Conservation (phyloP, 2,113 vertebrate genomes). For the Benitochromis conjunctus region DNA sequence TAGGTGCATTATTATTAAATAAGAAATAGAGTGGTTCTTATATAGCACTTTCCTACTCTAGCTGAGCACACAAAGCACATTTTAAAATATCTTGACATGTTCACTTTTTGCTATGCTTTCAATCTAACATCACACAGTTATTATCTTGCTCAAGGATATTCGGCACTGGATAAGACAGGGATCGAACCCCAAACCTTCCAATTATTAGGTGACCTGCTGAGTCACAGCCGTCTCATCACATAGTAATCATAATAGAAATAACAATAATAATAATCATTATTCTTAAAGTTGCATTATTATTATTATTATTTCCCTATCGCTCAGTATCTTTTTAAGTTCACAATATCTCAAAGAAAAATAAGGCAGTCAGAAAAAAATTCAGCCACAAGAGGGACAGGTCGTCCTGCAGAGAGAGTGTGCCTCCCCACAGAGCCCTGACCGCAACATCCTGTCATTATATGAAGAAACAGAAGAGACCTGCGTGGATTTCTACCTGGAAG, state of each 20-base stretch:
- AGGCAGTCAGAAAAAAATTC: neutral
- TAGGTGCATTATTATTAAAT: neutral
- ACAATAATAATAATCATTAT: neutral
- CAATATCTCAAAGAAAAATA: neutral
- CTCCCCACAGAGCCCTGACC: neutral
- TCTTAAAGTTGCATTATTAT: neutral
- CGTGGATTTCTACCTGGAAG: neutral
- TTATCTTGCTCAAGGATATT: neutral
- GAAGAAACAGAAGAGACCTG: neutral
- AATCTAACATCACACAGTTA: neutral
- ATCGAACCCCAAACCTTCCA: neutral
- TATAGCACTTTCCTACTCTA: neutral
- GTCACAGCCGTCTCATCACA: neutral
- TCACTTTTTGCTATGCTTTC: neutral
- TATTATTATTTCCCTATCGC: too few species aligned
- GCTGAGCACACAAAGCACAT: neutral
- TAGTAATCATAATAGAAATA: too few species aligned
- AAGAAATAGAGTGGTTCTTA: neutral
- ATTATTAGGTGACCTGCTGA: neutral
- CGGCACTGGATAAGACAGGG: neutral
- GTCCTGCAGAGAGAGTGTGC: neutral
- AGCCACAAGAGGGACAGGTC: neutral
- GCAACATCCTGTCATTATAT: neutral
- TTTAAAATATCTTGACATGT: neutral
- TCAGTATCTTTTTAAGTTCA: neutral